Evolutionary conservation across 2,113 vertebrate genomes (phyloP).

Genomic region (Cynoglossus semilaevis): DNA sequence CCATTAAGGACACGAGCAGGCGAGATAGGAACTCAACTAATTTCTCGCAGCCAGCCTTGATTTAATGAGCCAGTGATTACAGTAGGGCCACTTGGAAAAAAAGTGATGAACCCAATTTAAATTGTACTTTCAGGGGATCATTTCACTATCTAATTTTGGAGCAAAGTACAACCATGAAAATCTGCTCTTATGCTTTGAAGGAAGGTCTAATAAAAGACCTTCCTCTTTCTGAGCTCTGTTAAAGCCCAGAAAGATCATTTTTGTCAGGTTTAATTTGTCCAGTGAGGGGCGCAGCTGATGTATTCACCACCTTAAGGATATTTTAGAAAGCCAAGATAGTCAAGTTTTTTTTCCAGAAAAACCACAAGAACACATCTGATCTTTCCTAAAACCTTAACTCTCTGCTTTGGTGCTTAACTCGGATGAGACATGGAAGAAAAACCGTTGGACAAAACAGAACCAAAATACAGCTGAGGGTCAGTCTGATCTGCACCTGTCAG

Average conservation of each 20-base stretch:
- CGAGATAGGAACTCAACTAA: conserved; percentile 37
- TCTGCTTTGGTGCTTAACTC: too few species aligned
- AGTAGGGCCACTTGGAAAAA: conserved; percentile 13
- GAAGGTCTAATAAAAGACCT: conserved; percentile 21
- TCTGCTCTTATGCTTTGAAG: conserved; percentile 29
- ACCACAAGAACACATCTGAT: too few species aligned
- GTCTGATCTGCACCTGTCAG: conserved; percentile 20
- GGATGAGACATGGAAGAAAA: conserved; percentile 2
- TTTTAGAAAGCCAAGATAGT: too few species aligned
- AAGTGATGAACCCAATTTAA: conserved; percentile 23
- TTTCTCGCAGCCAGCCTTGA: conserved; percentile 27
- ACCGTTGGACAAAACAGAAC: neutral
- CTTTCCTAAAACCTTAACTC: too few species aligned
- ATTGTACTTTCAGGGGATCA: conserved; percentile 24
- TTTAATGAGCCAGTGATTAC: conserved; percentile 31
- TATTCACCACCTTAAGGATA: neutral
- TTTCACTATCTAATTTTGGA: conserved; percentile 30
- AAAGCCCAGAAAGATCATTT: conserved; percentile 32
- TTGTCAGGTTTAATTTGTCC: conserved; percentile 1
- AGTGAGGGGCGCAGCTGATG: conserved; percentile 11
- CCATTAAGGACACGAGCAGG: conserved; percentile 28
- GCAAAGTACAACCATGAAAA: neutral
- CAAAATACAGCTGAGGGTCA: conserved; percentile 28
- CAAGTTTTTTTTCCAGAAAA: too few species aligned
- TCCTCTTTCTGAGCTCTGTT: conserved; percentile 16